A percentile compares a stretch with the other conserved stretches of the same genome.
phyloP scores from a whole-genome alignment of 2,797 vertebrate genomes.

The Catostomus latipinnis region DNA sequence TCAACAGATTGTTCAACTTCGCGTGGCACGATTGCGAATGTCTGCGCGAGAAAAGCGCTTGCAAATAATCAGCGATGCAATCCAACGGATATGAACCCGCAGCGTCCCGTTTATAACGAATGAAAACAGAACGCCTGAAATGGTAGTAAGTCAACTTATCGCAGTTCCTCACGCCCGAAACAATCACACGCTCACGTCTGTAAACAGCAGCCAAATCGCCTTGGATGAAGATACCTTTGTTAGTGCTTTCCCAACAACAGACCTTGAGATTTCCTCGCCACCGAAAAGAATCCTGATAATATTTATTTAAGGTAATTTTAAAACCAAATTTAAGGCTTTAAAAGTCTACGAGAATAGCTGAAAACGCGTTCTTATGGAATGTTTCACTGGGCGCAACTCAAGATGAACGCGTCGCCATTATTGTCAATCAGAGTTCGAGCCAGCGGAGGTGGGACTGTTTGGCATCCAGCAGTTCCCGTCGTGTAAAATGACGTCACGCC shows the following conservation, averaged over 20 bases:
- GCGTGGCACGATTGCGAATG: constrained; percentile 25
- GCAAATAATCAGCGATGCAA: constrained; percentile 26
- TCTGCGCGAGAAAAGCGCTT: constrained; percentile 24
- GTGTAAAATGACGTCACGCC: constrained; percentile 56
- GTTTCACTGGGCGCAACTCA: constrained; percentile 72
- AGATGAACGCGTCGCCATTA: constrained; percentile 80
- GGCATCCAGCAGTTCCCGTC: constrained; percentile 39
- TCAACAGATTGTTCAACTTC: constrained; percentile 58
- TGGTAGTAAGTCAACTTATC: constrained; percentile 13
- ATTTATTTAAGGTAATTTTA: constrained; percentile 26
- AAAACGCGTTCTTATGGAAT: constrained; percentile 57
- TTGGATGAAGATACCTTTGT: constrained; percentile 43
- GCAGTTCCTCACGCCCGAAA: constrained; percentile 33
- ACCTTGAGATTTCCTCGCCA: constrained; percentile 55
- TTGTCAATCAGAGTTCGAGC: constrained; percentile 77
- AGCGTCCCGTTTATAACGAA: not conserved
- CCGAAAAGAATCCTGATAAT: constrained; percentile 53
- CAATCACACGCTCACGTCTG: constrained; percentile 36
- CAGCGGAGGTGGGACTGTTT: constrained; percentile 51
- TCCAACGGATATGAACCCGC: not conserved
- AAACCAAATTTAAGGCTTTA: constrained; percentile 14
- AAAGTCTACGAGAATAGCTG: constrained; percentile 25
- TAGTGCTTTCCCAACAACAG: constrained; percentile 64
- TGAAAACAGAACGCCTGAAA: not conserved
- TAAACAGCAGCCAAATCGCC: constrained; percentile 56